Evolutionary conservation across 2,113 vertebrate genomes (phyloP), one percentile per base, ranked within the genome.

Genomic region (Anser cygnoides): DNA sequence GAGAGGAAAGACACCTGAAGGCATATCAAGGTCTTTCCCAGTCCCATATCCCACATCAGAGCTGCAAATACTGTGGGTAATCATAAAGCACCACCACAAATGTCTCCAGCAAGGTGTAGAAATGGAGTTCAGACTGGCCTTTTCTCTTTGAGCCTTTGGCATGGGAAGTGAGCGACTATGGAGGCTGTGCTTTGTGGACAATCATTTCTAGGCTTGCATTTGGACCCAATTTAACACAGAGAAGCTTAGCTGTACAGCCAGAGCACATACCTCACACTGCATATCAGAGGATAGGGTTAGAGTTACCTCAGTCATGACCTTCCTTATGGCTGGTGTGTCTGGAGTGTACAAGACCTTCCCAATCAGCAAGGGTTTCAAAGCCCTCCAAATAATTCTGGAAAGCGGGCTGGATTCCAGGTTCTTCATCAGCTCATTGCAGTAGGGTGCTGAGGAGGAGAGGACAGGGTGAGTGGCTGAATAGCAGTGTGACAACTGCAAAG

Each of bases 291-390:
- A 84, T 2, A 87, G 21, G 28, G 31, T 50, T 37, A 82, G 67
- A 89, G 92, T 96, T 98, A 99, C 99, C 98, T 99, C 99, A 37
- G 98, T 97, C 97, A 99, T 99, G 93, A 99, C 97, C 89, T 94
- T 98, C 91, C 98, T 98, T 2, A 99, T 98, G 6, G 98, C 99
- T 4, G 99, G 99, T 0, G 98, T 99, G 95, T 99, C 98, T 10
- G 99, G 99, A 4, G 99, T 99, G 96, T 99, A 99, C 52, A 99
- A 98, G 95, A 99, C 98, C 97, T 99, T 99, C 50, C 99, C 99
- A 93, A 99, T 96, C 72, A 99, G 98, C 92, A 99, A 97, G 4
- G 99, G 99, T 72, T 99, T 99, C 65, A 99, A 95, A 23, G 99
- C 99, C 90, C 98, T 98, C 99, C 99, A 99, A 87, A 99, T 99